phyloP scores from a whole-genome alignment of 2,888 invertebrate genomes.

The Amitus sp. region DNA sequence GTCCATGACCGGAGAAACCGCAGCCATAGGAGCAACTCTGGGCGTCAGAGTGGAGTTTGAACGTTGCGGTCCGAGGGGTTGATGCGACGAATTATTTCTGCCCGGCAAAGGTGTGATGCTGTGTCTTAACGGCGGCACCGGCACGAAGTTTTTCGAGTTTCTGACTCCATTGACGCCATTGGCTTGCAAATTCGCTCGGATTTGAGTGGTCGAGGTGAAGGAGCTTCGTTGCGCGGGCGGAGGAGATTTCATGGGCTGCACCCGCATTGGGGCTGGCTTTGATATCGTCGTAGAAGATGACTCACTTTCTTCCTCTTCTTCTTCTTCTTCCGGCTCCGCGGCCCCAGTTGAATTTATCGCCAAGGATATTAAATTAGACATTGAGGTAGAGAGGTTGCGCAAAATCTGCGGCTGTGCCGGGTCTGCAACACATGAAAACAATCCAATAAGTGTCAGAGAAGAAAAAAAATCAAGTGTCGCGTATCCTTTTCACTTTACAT shows the following conservation, averaged over 20 bases:
- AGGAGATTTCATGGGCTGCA: slow-evolving; percentile 60
- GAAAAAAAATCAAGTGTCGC: too few species aligned
- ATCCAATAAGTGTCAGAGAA: too few species aligned
- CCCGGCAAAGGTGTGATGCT: slow-evolving; percentile 58
- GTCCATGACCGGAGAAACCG: slow-evolving; percentile 61
- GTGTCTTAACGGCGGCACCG: slow-evolving; percentile 60
- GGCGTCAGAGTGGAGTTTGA: slow-evolving; percentile 62
- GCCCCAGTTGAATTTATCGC: slow-evolving; percentile 9
- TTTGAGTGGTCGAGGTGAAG: slow-evolving; percentile 60
- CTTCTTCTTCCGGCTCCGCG: slow-evolving; percentile 49
- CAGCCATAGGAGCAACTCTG: slow-evolving; percentile 62
- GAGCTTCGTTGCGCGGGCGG: slow-evolving; percentile 58
- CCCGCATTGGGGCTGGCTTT: slow-evolving; percentile 60
- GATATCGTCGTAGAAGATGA: slow-evolving; percentile 48
- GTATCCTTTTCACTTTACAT: too few species aligned
- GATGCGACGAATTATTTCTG: slow-evolving; percentile 48
- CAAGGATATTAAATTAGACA: slow-evolving; percentile 50
- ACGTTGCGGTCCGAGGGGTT: slow-evolving; percentile 60
- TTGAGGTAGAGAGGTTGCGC: slow-evolving; percentile 60
- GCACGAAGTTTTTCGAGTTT: slow-evolving; percentile 57
- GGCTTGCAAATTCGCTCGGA: slow-evolving; percentile 57
- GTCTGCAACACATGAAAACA: slow-evolving; percentile 47
- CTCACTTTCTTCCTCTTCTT: slow-evolving; percentile 50
- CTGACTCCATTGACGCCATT: slow-evolving; percentile 50
- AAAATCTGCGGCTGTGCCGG: slow-evolving; percentile 68